Evolutionary conservation across 2,113 vertebrate genomes (phyloP), one percentile per base, ranked within the genome.

Genomic region (Motacilla alba): DNA sequence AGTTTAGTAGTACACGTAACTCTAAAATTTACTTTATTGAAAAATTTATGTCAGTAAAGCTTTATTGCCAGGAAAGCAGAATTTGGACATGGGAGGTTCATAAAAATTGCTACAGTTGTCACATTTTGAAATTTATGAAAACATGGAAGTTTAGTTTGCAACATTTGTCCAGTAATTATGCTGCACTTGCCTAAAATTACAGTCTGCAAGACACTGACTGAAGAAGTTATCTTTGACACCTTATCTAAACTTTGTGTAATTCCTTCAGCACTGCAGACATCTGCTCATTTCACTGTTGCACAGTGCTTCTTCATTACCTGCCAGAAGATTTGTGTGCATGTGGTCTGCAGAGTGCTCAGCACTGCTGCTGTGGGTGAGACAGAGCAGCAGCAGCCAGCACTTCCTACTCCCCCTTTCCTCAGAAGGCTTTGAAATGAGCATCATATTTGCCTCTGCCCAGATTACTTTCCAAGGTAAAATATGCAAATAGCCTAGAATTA

Each of bases 401-500:
- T 77, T 90, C 59, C 55, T 70, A 23, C 35, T 88, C 60, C 8
- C 4, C 50, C 23, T 39, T 80, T 80, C 58, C 63, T 90, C 67
- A 55, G 63, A 85, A 80, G 47, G 33, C 43, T 94, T 85, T 53
- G 26, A 93, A 94, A 95, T 31, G 8, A 93, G 55, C 59, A 39
- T 39, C 39, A 11, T n/a, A n/a, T 82, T 76, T 73, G n/a, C 50
- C 59, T 84, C 53, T 83, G 18, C 70, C 82, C 50, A 70, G 72
- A 89, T 55, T 89, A 64, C 26, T 92, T 94, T 68, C 85, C 64
- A 50, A 64, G 44, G 26, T 11, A 92, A 81, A 87, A 67, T 90
- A 91, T 74, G 37, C 70, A 93, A 96, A 93, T 77, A 39, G 14
- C 18, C 39, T 90, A 68, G 87, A 94, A 93, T 94, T 92, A 83